Conservation (phyloP, 2,113 vertebrate species). For the Cavia porcellus region DNA sequence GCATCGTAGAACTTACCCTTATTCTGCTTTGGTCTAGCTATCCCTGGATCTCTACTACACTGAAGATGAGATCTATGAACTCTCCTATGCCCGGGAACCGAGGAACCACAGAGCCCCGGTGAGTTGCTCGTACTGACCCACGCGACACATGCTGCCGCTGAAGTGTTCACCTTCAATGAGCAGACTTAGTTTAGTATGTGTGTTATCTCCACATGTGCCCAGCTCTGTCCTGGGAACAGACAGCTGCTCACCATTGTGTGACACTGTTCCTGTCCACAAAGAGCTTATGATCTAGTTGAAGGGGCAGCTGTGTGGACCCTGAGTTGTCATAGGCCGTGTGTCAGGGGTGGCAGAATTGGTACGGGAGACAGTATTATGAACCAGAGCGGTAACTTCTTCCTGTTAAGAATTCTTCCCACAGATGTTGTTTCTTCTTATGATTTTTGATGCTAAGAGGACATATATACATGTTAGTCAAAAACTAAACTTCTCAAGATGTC, state of each 20-base stretch:
- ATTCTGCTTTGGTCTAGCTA: slow-evolving; percentile 88
- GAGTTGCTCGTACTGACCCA: slow-evolving; percentile 79
- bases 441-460: not conserved
- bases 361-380: not conserved
- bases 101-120: slow-evolving; percentile 94
- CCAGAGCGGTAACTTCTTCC: not conserved
- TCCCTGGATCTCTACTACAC: slow-evolving; percentile 98
- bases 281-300: not conserved
- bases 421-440: not conserved
- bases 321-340: not conserved
- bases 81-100: slow-evolving; percentile 96
- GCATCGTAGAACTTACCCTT: slow-evolving; percentile 56
- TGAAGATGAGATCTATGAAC: slow-evolving; percentile 98
- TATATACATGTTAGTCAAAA: not conserved
- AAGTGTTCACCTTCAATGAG: not conserved
- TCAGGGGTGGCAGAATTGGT: not conserved
- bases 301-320: not conserved
- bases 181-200: not conserved
- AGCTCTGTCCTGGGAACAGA: not conserved
- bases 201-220: not conserved
- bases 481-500: not conserved
- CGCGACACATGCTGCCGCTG: not conserved
- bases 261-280: not conserved
- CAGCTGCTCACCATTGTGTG: not conserved
- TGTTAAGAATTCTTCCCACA: not conserved